These are phyloP conservation scores for Ephialtes manifestator DNA, from an alignment of 2,888 invertebrate species.

Conservation along the genomic window DNA sequence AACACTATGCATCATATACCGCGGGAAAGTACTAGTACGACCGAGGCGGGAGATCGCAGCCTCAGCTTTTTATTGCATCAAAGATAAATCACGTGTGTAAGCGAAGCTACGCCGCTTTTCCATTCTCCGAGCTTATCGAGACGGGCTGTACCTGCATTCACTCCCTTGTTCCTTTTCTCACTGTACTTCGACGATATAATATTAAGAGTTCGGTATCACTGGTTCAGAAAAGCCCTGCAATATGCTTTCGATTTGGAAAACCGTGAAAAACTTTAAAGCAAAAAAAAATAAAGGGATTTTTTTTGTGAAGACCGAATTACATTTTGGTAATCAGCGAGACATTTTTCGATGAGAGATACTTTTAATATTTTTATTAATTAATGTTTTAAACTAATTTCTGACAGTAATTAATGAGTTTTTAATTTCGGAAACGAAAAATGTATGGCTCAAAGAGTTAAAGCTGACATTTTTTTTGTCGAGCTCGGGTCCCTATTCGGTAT, in stretches of 20 bases:
- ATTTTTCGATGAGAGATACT: too few species aligned
- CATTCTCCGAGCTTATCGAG: slow-evolving; percentile 8
- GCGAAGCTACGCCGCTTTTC: slow-evolving; percentile 62
- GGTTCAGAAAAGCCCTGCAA: neutral
- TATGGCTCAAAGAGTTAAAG: too few species aligned
- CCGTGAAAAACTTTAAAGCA: too few species aligned
- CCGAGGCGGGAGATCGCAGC: slow-evolving; percentile 53
- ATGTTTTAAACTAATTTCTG: too few species aligned
- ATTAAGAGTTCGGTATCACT: neutral
- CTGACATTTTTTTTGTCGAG: too few species aligned
- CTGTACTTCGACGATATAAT: neutral
- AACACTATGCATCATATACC: slow-evolving; percentile 80
- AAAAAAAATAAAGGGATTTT: too few species aligned
- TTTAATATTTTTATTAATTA: too few species aligned
- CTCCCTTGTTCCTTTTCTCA: slow-evolving; percentile 9
- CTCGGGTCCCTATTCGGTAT: too few species aligned
- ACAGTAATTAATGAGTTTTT: too few species aligned
- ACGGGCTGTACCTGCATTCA: neutral
- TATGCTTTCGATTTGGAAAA: neutral
- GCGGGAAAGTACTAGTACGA: slow-evolving; percentile 23
- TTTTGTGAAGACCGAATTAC: too few species aligned
- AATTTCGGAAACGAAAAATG: too few species aligned
- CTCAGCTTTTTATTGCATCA: slow-evolving; percentile 75
- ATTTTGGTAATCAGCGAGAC: too few species aligned
- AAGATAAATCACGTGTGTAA: slow-evolving; percentile 75